Evolutionary conservation across 1,140 invertebrate genomes (phyloP), one percentile per base, ranked within the genome.

Genomic region (Papilio glaucus): DNA sequence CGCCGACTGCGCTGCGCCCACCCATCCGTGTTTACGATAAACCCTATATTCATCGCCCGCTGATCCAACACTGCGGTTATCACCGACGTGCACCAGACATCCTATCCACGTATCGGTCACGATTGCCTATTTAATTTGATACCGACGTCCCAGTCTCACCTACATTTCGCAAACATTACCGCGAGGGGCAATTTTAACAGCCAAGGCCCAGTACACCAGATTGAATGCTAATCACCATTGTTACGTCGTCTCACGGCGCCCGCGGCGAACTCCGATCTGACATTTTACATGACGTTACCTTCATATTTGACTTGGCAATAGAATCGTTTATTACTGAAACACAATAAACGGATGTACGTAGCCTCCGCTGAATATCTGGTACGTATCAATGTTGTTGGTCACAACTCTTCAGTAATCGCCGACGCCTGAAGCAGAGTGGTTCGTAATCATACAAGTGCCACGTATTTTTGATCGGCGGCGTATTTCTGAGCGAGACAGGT

Each of bases 161-260:
- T 49, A 49, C 13, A 33, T 69, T 69, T 69, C 67, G 24, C 67
- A 24, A 69, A 69, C 42, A 49, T 69, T 49, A 69, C 67, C 67
- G 41, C 67, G 42, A 69, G 67, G 41, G 21, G 67, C 42, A 69
- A 69, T 69, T 69, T 49, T 29, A 69, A 45, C 41, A 45, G 13
- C 21, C 67, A 18, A 69, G 41, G 41, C n/a, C 37, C 67, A 3
- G 24, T 69, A 33, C 42, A 33, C 67, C 42, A 33, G 67, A 69
- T 69, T 69, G 67, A 69, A 69, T 69, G 67, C 67, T 69, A 69
- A 69, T 69, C 41, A 69, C 67, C 67, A 69, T 69, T 69, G 67
- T 69, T 69, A 69, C 26, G 42, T 69, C 67, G 41, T 45, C 67
- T 49, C 24, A 69, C 21, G n/a, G 67, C 26, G 41, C 67, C 41